Base-by-base conservation (phyloP, 2,888 invertebrate genomes). In the Amblyteles armatorius region DNA sequence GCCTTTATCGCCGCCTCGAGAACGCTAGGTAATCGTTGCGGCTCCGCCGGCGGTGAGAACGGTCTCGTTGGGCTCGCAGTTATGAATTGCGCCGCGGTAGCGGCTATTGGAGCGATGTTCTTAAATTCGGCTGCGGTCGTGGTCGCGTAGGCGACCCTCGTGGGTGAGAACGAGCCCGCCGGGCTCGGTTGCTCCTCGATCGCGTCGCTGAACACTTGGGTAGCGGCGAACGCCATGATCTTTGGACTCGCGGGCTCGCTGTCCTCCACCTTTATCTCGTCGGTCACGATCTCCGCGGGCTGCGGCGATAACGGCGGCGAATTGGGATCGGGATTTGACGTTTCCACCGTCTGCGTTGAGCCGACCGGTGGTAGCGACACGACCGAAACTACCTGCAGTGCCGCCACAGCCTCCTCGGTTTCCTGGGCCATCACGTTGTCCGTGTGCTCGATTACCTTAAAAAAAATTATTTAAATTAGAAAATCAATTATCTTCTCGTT, bases 1-100 rank as follows among this genome's bases (percentile, higher is more conserved):
- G 97, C 97, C 92, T 98, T 98, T 89, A 98, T 97, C 65, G 97
- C 97, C 16, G 97, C 97, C 93, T 97, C 97, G 57, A 97, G 94
- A n/a, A 97, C 96, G 26, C 97, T 97, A 36, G 97, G 96, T 86
- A 95, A 89, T 87, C 95, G 94, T 83, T 94, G 94, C 2, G 94
- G 94, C 80, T 94, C 94, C 13, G 94, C 94, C 4, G 88, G 87
- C 3, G 93, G 93, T 11, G 93, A 93, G 72, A 93, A 93, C 9
- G 93, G 90, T 87, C 93, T 91, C 83, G 85, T 90, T 3, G 92
- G 92, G 84, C 91, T 92, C 44, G 89, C 88, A 67, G 90, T 88
- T 84, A 92, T 91, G 83, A 91, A 93, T 81, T 92, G 92, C 16
- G 88, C 65, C 60, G 85, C 22, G 0, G 89, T 82, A 48, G 88